Percentiles rank a stretch among this genome's conserved stretches.
Conservation (phyloP, 1,140 invertebrate species). For the Macrosteles quadrilineatus region DNA sequence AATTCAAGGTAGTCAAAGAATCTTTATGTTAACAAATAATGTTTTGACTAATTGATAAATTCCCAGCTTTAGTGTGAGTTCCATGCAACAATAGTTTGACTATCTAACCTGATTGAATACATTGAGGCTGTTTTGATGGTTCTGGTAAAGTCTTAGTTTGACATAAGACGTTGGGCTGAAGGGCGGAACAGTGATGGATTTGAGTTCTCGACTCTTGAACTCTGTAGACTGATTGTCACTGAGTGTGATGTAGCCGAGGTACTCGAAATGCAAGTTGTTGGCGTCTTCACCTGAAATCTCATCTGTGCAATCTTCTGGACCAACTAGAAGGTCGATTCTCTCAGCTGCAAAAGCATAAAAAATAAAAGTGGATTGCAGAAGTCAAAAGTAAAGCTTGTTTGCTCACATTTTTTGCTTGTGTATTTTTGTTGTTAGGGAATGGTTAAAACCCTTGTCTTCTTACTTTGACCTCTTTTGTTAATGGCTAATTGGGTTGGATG, state of each 20-base stretch:
- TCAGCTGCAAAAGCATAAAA: no score
- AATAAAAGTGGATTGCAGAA: no score
- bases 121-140: constrained; percentile 74
- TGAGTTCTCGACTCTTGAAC: constrained; percentile 83
- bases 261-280: constrained; percentile 60
- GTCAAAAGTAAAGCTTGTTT: no score
- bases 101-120: constrained; percentile 75
- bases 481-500: no score
- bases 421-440: no score
- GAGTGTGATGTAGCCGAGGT: constrained; percentile 77
- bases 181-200: constrained; percentile 74
- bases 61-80: constrained; percentile 9
- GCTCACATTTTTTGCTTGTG: no score
- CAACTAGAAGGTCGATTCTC: constrained; percentile 55
- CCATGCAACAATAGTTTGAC: background rate
- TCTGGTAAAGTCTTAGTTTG: constrained; percentile 80
- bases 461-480: no score
- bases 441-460: no score
- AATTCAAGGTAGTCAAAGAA: no score
- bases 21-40: no score
- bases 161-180: constrained; percentile 68
- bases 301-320: constrained; percentile 52
- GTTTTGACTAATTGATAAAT: background rate
- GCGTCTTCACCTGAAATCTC: constrained; percentile 39
- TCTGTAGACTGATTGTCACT: constrained; percentile 79